Base-by-base conservation (phyloP, 2,888 invertebrate genomes). In the Cephus spinipes region DNA sequence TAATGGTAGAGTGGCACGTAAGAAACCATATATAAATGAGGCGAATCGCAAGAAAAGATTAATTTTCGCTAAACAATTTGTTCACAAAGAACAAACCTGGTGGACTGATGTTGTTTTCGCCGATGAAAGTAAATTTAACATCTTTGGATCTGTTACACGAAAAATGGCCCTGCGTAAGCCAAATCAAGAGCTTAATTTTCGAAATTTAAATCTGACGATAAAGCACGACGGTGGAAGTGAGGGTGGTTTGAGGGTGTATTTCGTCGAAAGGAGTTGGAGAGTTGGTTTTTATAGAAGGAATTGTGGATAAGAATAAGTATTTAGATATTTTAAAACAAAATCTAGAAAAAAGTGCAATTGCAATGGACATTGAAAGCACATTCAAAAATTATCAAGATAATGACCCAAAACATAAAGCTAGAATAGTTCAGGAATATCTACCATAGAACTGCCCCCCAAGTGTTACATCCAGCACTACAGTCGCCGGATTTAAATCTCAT, bases 131-230 rank as follows among this genome's bases (percentile, higher is more conserved):
- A 76, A 76, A 71, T 78, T 78, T 35, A 86, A 95, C 95, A 80
- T 94, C 94, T 83, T 94, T 92, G 87, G 94, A 85, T 94, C 92
- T 69, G 92, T n/a, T 69, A n/a, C n/a, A n/a, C 11, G 12, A 69
- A n/a, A 12, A 31, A 30, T 69, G 69, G 69, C n/a, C 30, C n/a
- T n/a, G n/a, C n/a, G n/a, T 30, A 69, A 69, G 31, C 4, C 90
- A 79, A 94, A 94, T 32, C 92, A 90, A 3, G 93, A 93, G 6
- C 92, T 92, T 77, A 75, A 75, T 32, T 31, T 30, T 11, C 32
- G 71, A 35, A 69, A 73, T 73, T 15, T 68, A 15, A 36, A 34
- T 34, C 77, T 74, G 12, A 68, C 74, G 31, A 74, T 77, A 9
- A 77, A 77, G 68, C 68, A 74, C 23, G 77, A 74, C 31, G 74